phyloP scores from a whole-genome alignment of 2,888 invertebrate species.

The Drosophila antonietae region DNA sequence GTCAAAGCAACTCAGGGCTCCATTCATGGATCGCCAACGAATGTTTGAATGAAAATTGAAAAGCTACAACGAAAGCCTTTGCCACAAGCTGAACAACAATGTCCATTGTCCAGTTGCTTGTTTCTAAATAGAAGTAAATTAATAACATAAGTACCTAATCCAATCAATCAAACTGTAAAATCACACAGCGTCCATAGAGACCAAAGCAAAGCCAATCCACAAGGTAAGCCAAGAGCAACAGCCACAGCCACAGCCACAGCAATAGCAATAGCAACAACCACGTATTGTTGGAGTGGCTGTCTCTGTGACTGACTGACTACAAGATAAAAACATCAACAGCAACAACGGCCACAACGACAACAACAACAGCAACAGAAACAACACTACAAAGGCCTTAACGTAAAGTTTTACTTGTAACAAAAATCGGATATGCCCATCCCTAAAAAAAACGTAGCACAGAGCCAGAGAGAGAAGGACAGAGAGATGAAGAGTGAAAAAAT shows the following conservation, averaged over 20 bases:
- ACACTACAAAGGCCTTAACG: constrained; percentile 50
- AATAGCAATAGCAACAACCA: constrained; percentile 41
- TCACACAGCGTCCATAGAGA: constrained; percentile 70
- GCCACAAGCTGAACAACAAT: constrained; percentile 36
- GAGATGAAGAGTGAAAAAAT: constrained; percentile 17
- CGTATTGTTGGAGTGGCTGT: constrained; percentile 49
- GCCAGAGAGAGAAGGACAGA: constrained; percentile 21
- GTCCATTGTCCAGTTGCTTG: constrained; percentile 73
- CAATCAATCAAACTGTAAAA: constrained; percentile 83
- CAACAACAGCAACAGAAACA: constrained; percentile 76
- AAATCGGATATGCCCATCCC: constrained; percentile 83
- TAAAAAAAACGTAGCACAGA: constrained; percentile 69
- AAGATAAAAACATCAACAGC: constrained; percentile 80
- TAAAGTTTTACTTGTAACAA: constrained; percentile 73
- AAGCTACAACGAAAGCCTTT: constrained; percentile 35
- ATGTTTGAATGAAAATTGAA: constrained; percentile 70
- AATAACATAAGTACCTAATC: constrained; percentile 83
- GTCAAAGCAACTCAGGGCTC: constrained; percentile 59
- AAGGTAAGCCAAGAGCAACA: constrained; percentile 61
- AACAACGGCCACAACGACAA: constrained; percentile 76
- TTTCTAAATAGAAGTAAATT: constrained; percentile 81
- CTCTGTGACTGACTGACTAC: constrained; percentile 77
- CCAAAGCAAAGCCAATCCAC: constrained; percentile 60
- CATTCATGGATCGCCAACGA: constrained; percentile 64
- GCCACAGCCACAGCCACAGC: constrained; percentile 40